These are phyloP conservation scores for Lasioglossum lativentre DNA, from an alignment of 2,888 invertebrate species.

Conservation along the genomic window DNA sequence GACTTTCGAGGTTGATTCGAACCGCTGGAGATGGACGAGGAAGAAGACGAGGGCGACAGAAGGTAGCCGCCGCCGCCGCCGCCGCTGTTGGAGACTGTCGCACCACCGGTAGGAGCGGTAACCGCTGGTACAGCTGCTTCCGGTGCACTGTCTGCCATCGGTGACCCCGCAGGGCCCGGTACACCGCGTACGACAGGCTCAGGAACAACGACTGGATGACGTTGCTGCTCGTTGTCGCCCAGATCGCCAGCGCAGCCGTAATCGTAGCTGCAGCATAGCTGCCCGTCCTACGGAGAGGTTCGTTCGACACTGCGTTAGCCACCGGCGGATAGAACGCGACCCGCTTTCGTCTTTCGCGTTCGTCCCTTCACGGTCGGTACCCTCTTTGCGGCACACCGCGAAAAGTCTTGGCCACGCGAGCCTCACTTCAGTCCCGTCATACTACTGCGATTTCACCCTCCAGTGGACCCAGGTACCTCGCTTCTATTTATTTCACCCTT, in stretches of 20 bases:
- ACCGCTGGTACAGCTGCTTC: constrained; percentile 82
- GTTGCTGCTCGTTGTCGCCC: constrained; percentile 76
- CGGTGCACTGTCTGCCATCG: constrained; percentile 78
- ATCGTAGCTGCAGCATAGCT: constrained; percentile 86
- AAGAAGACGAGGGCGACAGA: constrained; percentile 62
- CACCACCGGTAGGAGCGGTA: constrained; percentile 51
- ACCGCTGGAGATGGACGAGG: constrained; percentile 55
- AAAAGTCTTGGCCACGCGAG: constrained; percentile 62
- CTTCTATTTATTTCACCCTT: too few species aligned
- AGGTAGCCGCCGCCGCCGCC: constrained; percentile 23
- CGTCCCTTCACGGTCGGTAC: constrained; percentile 4
- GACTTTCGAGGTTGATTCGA: constrained; percentile 31
- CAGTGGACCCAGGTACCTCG: neutral
- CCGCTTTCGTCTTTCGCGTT: constrained; percentile 27
- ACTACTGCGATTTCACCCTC: neutral
- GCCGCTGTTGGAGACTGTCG: constrained; percentile 54
- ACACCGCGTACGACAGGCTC: constrained; percentile 71
- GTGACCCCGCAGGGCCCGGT: constrained; percentile 72
- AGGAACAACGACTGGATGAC: constrained; percentile 73
- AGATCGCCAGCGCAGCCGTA: constrained; percentile 84
- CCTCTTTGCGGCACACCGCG: constrained; percentile 16
- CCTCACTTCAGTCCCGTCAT: neutral
- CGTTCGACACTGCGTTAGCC: constrained; percentile 70
- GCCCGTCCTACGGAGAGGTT: constrained; percentile 84
- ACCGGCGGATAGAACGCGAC: constrained; percentile 56